Conservation (phyloP, 2,113 vertebrate species). For the Sakesphorus luctuosus region DNA sequence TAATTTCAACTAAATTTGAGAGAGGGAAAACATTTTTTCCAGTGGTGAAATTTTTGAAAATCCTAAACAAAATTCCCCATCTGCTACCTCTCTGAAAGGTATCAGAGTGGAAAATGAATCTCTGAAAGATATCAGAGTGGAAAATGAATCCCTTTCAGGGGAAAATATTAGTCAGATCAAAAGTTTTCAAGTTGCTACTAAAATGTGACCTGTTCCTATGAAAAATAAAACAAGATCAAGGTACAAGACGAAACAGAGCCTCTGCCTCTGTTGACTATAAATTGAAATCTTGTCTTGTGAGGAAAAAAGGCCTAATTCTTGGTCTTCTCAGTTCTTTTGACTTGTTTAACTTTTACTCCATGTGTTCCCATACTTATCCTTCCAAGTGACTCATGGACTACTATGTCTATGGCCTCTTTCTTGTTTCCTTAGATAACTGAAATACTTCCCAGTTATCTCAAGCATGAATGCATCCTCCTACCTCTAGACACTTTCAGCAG, state of each 20-base stretch:
- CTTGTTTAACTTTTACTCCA: background rate
- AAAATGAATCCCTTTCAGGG: background rate
- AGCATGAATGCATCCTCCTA: background rate
- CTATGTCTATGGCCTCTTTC: background rate
- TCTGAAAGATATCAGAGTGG: background rate
- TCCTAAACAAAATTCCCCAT: background rate
- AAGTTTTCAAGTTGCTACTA: background rate
- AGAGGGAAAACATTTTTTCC: background rate
- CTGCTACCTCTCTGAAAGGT: background rate
- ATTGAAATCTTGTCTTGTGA: background rate
- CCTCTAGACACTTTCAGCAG: background rate
- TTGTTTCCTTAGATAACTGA: background rate
- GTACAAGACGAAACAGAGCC: background rate
- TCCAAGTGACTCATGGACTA: background rate
- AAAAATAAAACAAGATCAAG: background rate
- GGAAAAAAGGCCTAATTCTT: background rate
- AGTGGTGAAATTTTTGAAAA: background rate
- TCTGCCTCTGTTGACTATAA: background rate
- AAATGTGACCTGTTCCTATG: background rate
- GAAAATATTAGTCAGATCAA: background rate
- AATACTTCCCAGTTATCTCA: background rate
- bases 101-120: no score
- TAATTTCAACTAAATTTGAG: background rate
- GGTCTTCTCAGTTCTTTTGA: background rate
- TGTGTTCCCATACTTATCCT: background rate